Evolutionary conservation across 1,140 invertebrate genomes (phyloP), one percentile per base, ranked within the genome.

Genomic region (Brachionus koreanus): DNA sequence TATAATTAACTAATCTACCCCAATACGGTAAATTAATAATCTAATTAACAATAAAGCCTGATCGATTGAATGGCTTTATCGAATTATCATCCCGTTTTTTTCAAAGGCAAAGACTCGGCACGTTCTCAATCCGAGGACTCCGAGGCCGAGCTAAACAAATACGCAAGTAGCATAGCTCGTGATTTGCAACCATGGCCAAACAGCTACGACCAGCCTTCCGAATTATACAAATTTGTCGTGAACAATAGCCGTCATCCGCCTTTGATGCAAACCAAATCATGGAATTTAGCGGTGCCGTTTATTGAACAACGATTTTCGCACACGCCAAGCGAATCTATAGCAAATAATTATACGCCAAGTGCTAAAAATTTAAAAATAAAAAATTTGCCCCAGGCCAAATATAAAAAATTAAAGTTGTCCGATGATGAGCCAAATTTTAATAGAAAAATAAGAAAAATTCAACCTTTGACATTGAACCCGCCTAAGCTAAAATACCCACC

Each of bases 281-380:
- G 88, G 88, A 89, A 88, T n/a, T 83, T 87, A 43, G 88, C 88
- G 69, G 85, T 87, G 46, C 88, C 88, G 42, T 88, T 86, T 83
- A 88, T 88, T 82, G 87, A 88, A 83, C 84, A 88, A 69, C 87
- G 86, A 83, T 86, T 84, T 82, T 86, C 86, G 82, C 87, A 89
- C 12, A 91, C 91, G 83, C 92, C 92, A 3, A 90, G 89, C 49
- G 92, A 93, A 87, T 90, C 90, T 49, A 92, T 92, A 72, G 91
- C 90, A 69, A 91, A 88, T 84, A 88, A 88, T 83, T 92, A 90
- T 84, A 91, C 90, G 3, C 91, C 91, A n/a, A 85, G 86, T 69
- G 89, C 90, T 0, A 87, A 87, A 29, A 85, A 88, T 83, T 86
- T 92, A 57, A 88, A 88, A 83, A 85, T 92, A 23, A 87, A 87